phyloP scores from a whole-genome alignment of 2,888 invertebrate species.

The Eristalis arbustorum region DNA sequence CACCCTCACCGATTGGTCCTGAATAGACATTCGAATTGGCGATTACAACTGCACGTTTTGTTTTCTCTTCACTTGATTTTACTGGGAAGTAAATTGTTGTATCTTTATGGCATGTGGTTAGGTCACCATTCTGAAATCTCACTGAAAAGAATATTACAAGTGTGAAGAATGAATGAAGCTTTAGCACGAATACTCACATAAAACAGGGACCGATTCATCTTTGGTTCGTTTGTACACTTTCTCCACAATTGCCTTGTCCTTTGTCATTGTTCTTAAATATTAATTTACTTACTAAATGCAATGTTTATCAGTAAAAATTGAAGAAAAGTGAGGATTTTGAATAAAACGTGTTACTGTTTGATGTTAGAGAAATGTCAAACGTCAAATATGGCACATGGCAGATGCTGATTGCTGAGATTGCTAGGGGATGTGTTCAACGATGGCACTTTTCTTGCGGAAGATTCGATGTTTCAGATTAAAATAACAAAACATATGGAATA shows the following conservation, averaged over 20 bases:
- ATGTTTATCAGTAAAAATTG: background rate
- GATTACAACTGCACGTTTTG: conserved; percentile 72
- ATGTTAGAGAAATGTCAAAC: background rate
- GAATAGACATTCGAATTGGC: conserved; percentile 74
- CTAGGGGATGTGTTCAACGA: background rate
- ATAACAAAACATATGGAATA: background rate
- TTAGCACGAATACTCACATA: conserved; percentile 73
- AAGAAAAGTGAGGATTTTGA: background rate
- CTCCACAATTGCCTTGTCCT: conserved; percentile 73
- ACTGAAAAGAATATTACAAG: conserved; percentile 71
- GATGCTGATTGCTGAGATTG: background rate
- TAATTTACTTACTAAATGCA: background rate
- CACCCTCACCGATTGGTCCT: conserved; percentile 71
- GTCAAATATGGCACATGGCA: background rate
- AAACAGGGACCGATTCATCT: conserved; percentile 71
- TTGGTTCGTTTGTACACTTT: conserved; percentile 67
- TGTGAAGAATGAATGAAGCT: background rate
- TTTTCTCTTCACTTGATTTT: conserved; percentile 43
- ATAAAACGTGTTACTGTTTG: background rate
- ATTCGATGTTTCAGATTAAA: background rate
- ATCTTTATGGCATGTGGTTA: conserved; percentile 71
- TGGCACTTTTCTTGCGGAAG: background rate
- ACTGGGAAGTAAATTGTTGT: conserved; percentile 72
- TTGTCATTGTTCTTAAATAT: conserved; percentile 70
- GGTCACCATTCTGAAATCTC: conserved; percentile 77